Percentiles rank a stretch among this genome's conserved stretches.
Conservation (phyloP, 2,888 invertebrate genomes). For the Clepsis dumicolana region DNA sequence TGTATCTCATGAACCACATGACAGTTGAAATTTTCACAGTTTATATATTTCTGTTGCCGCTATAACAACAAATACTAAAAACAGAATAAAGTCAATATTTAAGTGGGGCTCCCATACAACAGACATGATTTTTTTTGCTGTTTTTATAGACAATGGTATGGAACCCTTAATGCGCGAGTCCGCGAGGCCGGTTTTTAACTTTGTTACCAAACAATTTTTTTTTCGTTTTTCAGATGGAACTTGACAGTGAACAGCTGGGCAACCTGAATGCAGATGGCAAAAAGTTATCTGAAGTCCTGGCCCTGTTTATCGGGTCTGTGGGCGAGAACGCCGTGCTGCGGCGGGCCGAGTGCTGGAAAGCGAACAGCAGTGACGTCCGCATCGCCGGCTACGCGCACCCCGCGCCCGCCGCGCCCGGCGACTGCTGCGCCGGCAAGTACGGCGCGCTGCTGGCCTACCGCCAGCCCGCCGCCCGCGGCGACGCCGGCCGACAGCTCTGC, state of each 20-base stretch:
- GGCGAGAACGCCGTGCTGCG: conserved; percentile 96
- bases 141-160: too few relatives aligned
- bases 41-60: too few relatives aligned
- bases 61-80: too few relatives aligned
- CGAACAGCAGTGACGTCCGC: conserved; percentile 74
- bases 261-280: conserved; percentile 88
- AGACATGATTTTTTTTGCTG: too few relatives aligned
- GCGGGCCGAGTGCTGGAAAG: conserved; percentile 92
- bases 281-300: conserved; percentile 92
- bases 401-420: conserved; percentile 78
- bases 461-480: conserved; percentile 70
- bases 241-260: conserved; percentile 89
- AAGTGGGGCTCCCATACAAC: too few relatives aligned
- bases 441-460: conserved; percentile 93
- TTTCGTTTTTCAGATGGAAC: conserved; percentile 79
- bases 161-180: too few relatives aligned
- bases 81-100: too few relatives aligned
- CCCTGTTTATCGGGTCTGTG: conserved; percentile 93
- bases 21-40: too few relatives aligned
- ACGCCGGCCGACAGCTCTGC: conserved; percentile 91
- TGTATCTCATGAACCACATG: too few relatives aligned
- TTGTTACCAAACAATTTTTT: too few relatives aligned
- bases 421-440: conserved; percentile 92
- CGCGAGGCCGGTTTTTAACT: too few relatives aligned
- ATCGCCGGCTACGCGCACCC: conserved; percentile 94